Evolutionary conservation across 1,140 invertebrate species (phyloP), one percentile per base, ranked within the genome.

Genomic region (Apocrypta bakeri): DNA sequence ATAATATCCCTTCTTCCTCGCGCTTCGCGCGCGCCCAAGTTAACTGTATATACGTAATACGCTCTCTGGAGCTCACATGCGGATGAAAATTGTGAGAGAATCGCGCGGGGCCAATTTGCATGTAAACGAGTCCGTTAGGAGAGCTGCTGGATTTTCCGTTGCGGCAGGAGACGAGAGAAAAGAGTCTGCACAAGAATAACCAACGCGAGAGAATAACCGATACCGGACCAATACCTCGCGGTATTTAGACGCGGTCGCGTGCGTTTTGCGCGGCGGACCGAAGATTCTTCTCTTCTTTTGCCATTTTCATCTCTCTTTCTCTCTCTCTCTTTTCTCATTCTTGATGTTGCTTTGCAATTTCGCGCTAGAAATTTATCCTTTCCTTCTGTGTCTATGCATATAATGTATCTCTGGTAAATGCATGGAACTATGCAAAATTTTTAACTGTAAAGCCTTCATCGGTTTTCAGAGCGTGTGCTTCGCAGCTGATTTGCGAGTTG

Each of bases 61-160:
- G 29, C 64, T 56, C 48, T n/a, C n/a, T n/a, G n/a, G n/a, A 25
- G 12, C 25, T 11, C 25, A 68, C 14, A 64, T 14, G 9, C 64
- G 71, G 17, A 48, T 61, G 74, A 63, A 76, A 76, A 76, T 76
- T 76, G 48, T 76, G 74, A 63, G 56, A 76, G 74, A 76, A 76
- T 76, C 48, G 72, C 74, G 74, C 74, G 48, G 37, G n/a, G 48
- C 56, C 48, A 79, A 83, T 83, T 79, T 79, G 82, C 82, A 83
- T 83, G 77, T 71, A 83, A 83, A 83, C 66, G 73, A 83, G 81
- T 78, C 81, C 75, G 81, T 78, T 77, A 83, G 72, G 33, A 56
- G 48, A 56, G 48, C 33, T n/a, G 48, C 48, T 56, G 17, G 2
- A 21, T 56, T 56, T n/a, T n/a, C 48, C 17, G 48, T 56, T 48